These are phyloP conservation scores for Butorides virescens DNA, from an alignment of 2,113 vertebrate species.

Conservation along the genomic window DNA sequence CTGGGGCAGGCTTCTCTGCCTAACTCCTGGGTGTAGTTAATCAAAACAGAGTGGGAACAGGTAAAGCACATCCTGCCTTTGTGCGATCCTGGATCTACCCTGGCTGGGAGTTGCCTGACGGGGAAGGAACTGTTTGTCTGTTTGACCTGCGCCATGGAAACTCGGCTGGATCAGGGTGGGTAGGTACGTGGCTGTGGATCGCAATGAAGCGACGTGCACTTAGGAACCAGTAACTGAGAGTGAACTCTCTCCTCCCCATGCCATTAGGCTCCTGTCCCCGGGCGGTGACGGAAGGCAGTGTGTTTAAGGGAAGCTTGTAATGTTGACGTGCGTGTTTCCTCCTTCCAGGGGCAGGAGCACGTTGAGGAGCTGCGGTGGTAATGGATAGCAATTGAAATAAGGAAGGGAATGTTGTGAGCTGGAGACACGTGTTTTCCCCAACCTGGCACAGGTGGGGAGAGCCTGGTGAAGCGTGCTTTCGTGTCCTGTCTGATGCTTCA, in stretches of 20 bases:
- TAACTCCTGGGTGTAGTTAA: neutral
- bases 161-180: neutral
- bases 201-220: rapidly evolving
- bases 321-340: neutral
- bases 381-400: neutral
- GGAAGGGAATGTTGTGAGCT: neutral
- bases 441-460: neutral
- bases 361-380: neutral
- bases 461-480: neutral
- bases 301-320: neutral
- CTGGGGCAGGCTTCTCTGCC: rapidly evolving
- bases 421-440: neutral
- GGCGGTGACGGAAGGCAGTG: neutral
- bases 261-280: rapidly evolving
- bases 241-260: neutral
- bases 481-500: neutral
- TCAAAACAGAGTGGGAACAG: neutral
- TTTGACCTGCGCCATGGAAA: neutral
- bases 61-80: neutral
- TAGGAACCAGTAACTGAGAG: neutral
- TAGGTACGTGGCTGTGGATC: neutral
- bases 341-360: neutral
- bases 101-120: neutral
- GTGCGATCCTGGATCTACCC: neutral
- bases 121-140: constrained; percentile 1